These are phyloP conservation scores for Notospermus geniculatus DNA, from an alignment of 1,140 invertebrate genomes.

Conservation along the genomic window DNA sequence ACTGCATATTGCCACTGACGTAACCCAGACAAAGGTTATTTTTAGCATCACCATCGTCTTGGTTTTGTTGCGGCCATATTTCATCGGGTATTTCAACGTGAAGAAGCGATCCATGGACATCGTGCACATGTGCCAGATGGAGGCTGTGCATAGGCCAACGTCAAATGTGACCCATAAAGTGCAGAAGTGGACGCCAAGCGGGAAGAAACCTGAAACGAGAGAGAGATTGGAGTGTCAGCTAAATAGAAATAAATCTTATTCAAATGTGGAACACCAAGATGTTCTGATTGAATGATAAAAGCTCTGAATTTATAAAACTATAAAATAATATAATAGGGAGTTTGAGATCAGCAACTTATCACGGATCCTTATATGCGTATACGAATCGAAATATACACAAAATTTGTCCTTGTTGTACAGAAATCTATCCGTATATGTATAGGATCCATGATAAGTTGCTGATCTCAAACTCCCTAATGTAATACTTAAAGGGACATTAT, in stretches of 20 bases:
- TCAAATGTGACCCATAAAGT: slow-evolving; percentile 92
- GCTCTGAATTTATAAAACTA: background rate
- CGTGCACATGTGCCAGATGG: slow-evolving; percentile 97
- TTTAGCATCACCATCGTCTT: slow-evolving; percentile 79
- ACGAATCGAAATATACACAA: no score
- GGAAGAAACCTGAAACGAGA: slow-evolving; percentile 79
- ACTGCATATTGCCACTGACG: slow-evolving; percentile 84
- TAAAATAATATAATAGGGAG: slow-evolving; percentile 65
- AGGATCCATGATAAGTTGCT: no score
- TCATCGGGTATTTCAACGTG: slow-evolving; percentile 52
- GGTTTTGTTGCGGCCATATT: slow-evolving; percentile 85
- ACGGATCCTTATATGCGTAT: no score
- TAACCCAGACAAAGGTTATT: slow-evolving; percentile 86
- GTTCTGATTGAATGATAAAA: slow-evolving; percentile 23
- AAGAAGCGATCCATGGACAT: slow-evolving; percentile 80
- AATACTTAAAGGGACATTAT: no score
- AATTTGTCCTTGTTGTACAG: no score
- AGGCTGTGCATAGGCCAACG: slow-evolving; percentile 89
- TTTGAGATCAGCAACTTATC: no score
- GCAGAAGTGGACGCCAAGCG: slow-evolving; percentile 81
- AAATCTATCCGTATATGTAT: no score
- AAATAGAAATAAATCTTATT: no score
- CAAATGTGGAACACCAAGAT: no score
- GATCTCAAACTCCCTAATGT: no score
- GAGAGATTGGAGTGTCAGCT: no score